Conservation (phyloP, 2,888 invertebrate species). For the Sesamia inferens region DNA sequence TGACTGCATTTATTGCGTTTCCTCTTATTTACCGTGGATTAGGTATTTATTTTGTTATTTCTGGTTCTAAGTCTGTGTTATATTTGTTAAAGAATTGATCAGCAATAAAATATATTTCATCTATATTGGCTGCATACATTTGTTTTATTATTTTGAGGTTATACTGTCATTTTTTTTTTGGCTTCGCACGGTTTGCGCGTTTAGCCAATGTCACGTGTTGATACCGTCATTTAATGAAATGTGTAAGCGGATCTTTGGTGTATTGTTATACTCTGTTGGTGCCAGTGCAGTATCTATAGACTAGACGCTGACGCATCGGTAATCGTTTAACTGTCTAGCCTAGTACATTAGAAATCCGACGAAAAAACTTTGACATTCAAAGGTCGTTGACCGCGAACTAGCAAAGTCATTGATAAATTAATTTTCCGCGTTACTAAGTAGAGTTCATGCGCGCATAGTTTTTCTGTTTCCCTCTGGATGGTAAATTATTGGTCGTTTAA, state of each 20-base stretch:
- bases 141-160: slow-evolving; percentile 69
- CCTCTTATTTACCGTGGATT: slow-evolving; percentile 82
- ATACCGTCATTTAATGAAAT: neutral
- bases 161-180: slow-evolving; percentile 1
- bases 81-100: slow-evolving; percentile 87
- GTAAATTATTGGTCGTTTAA: slow-evolving; percentile 47
- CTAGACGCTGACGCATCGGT: slow-evolving; percentile 22
- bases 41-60: slow-evolving; percentile 89
- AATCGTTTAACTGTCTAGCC: slow-evolving; percentile 21
- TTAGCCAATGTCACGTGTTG: too few species aligned
- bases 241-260: neutral
- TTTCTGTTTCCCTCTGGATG: slow-evolving; percentile 43
- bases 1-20: slow-evolving; percentile 80
- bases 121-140: slow-evolving; percentile 77
- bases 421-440: slow-evolving; percentile 22
- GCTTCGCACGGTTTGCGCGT: too few species aligned
- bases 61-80: slow-evolving; percentile 88
- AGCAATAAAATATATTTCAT: slow-evolving; percentile 87
- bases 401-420: slow-evolving; percentile 38
- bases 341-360: slow-evolving; percentile 19
- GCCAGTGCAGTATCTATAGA: neutral
- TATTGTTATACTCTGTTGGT: too few species aligned
- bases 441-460: slow-evolving; percentile 36
- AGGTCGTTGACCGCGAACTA: slow-evolving; percentile 35
- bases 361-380: slow-evolving; percentile 22